Evolutionary conservation across 2,888 invertebrate genomes (phyloP).

Genomic region (Zaprionus obscuricornis): DNA sequence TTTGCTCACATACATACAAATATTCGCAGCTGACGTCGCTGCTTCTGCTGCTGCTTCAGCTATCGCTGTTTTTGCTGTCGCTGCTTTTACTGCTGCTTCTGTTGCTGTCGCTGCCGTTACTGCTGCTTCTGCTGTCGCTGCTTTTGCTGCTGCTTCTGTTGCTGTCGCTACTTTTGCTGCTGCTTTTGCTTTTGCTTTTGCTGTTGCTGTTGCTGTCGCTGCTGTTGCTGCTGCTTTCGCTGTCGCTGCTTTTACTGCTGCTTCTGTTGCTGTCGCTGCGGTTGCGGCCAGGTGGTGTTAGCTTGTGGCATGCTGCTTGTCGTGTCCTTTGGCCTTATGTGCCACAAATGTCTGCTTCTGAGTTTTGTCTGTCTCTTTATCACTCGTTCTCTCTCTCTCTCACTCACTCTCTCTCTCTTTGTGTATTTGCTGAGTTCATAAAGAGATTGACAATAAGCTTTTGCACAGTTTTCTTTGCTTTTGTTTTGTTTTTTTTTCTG

Average conservation of each 20-base stretch:
- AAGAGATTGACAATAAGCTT: slow-evolving; percentile 2
- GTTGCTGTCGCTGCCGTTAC: too few relatives aligned
- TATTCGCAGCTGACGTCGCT: too few relatives aligned
- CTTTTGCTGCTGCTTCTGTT: background rate
- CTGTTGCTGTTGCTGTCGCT: slow-evolving; percentile 11
- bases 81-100: too few relatives aligned
- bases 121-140: background rate
- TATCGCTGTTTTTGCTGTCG: too few relatives aligned
- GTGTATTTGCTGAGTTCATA: slow-evolving; percentile 3
- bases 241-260: background rate
- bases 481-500: background rate
- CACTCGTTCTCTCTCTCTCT: too few relatives aligned
- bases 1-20: too few relatives aligned
- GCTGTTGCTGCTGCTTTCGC: slow-evolving; percentile 25
- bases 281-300: slow-evolving; percentile 5
- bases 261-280: slow-evolving; percentile 12
- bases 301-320: slow-evolving; percentile 19
- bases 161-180: background rate
- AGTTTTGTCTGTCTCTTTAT: too few relatives aligned
- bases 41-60: too few relatives aligned
- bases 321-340: background rate
- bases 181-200: slow-evolving; percentile 11
- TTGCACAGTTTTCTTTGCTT: background rate
- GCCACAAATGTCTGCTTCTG: too few relatives aligned
- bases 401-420: too few relatives aligned